Conservation (phyloP, 2,113 vertebrate species). For the Lethenteron reissneri region DNA sequence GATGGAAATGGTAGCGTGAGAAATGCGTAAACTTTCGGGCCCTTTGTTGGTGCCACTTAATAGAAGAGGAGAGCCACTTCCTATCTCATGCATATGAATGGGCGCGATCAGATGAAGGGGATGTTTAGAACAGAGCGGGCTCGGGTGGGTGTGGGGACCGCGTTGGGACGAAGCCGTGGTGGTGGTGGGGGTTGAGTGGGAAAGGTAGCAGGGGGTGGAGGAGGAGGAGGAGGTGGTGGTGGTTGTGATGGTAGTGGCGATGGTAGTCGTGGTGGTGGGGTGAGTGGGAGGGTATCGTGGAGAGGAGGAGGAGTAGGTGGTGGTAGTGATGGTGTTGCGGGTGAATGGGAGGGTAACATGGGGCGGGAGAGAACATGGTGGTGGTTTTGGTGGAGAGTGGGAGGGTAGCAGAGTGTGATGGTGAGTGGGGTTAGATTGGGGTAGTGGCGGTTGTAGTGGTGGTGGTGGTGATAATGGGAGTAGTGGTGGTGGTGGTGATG, state of each 20-base stretch:
- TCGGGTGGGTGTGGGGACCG: not conserved
- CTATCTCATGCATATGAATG: conserved; percentile 7
- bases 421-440: not conserved
- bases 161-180: not conserved
- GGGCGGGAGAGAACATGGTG: not conserved
- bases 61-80: not conserved
- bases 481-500: not conserved
- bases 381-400: not conserved
- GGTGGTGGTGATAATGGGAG: not conserved
- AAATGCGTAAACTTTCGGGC: not conserved
- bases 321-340: not conserved
- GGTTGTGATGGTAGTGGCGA: too few relatives aligned
- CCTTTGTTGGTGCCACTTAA: conserved; percentile 3
- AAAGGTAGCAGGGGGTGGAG: not conserved
- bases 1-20: conserved; percentile 3
- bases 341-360: not conserved
- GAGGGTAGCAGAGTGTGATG: not conserved
- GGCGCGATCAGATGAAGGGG: not conserved
- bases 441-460: not conserved
- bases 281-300: not conserved
- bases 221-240: not conserved
- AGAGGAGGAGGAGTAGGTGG: not conserved
- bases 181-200: not conserved
- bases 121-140: not conserved
- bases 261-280: not conserved